Evolutionary conservation across 2,797 vertebrate species (phyloP).

Genomic region (Toxotes lorentzi): DNA sequence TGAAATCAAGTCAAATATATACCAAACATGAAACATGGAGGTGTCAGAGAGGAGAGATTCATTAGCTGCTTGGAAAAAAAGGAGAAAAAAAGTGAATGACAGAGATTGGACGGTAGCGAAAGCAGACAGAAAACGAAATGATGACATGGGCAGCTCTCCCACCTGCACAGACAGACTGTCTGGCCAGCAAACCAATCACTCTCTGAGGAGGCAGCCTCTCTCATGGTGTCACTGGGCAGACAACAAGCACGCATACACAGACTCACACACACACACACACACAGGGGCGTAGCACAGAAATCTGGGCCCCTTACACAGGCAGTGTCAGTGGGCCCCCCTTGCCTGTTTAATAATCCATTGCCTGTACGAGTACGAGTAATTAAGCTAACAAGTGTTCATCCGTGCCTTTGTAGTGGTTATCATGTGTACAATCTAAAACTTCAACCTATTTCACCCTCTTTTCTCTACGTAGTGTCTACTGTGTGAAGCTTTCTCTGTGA

Average conservation of each 20-base stretch:
- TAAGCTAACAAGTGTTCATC: neutral
- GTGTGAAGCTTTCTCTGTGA: neutral
- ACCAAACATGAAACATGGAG: conserved; percentile 28
- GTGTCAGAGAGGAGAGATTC: conserved; percentile 23
- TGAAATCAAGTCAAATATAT: conserved; percentile 19
- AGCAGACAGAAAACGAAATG: conserved; percentile 71
- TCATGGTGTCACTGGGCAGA: conserved; percentile 77
- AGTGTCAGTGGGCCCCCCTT: neutral
- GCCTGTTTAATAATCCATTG: neutral
- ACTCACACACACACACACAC: conserved; percentile 13
- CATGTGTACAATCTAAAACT: neutral
- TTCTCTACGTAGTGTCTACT: neutral
- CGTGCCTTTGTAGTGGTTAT: neutral
- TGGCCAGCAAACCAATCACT: conserved; percentile 73
- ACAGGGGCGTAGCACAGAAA: neutral
- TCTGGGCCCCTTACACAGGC: neutral
- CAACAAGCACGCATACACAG: conserved; percentile 55
- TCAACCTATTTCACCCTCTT: neutral
- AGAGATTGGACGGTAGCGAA: conserved; percentile 52
- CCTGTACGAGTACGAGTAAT: neutral
- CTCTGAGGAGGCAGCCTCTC: conserved; percentile 72
- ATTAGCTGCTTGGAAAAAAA: conserved; percentile 52
- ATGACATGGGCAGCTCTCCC: conserved; percentile 71
- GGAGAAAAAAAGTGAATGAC: conserved; percentile 42
- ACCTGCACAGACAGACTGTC: conserved; percentile 68